Evolutionary conservation across 2,113 vertebrate genomes (phyloP).

Genomic region (Ophiodon elongatus): DNA sequence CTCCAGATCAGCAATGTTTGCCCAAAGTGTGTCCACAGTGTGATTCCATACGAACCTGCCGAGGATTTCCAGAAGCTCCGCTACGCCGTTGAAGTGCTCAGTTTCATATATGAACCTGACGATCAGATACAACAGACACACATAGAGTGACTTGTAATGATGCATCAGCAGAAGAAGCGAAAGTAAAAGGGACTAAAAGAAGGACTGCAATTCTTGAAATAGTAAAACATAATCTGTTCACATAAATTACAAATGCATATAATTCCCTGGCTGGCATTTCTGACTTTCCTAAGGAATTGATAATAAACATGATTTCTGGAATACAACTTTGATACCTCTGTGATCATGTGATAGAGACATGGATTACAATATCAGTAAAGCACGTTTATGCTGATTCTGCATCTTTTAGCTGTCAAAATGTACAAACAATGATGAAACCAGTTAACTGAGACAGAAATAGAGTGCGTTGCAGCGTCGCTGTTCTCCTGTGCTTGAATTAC

Average conservation of each 20-base stretch:
- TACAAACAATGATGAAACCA: constrained; percentile 15
- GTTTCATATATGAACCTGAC: constrained; percentile 82
- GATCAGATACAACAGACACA: constrained; percentile 35
- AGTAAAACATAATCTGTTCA: neutral
- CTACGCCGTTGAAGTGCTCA: constrained; percentile 83
- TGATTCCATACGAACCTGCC: constrained; percentile 72
- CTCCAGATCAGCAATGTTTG: neutral
- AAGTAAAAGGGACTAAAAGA: neutral
- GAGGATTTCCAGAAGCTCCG: constrained; percentile 81
- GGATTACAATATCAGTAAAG: neutral
- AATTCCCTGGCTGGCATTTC: neutral
- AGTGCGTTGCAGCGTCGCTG: neutral
- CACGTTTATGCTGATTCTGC: neutral
- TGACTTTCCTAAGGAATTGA: neutral
- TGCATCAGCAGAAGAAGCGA: neutral
- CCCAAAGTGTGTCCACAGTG: neutral
- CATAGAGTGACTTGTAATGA: neutral
- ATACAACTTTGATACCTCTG: neutral
- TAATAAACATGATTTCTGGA: neutral
- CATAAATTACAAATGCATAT: neutral
- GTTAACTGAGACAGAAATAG: neutral
- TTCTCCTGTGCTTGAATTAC: neutral
- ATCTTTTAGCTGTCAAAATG: constrained; percentile 4
- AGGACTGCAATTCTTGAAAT: neutral
- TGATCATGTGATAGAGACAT: neutral